Conservation (phyloP, 2,888 invertebrate genomes). For the Machimus rusticus region DNA sequence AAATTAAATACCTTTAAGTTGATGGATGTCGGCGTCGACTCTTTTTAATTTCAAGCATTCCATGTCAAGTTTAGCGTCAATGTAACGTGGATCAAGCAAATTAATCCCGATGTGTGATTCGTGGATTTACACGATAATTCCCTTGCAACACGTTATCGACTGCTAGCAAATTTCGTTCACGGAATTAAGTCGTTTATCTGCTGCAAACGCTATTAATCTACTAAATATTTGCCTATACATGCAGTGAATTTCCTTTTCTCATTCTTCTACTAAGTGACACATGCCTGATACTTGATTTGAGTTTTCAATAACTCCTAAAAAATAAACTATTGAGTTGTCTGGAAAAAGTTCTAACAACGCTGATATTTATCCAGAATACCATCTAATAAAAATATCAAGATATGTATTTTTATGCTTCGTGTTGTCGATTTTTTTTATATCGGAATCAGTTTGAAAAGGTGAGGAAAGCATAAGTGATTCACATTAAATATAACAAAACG, state of each 20-base stretch:
- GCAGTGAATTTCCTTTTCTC: not conserved
- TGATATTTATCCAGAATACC: not conserved
- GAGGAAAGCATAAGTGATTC: not conserved
- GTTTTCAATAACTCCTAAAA: not conserved
- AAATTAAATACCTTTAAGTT: not conserved
- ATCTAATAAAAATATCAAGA: not conserved
- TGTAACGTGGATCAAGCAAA: not conserved
- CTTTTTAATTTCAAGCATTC: not conserved
- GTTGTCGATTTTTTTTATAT: not conserved
- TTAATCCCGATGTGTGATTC: not conserved
- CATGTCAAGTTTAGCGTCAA: not conserved
- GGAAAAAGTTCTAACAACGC: too few relatives aligned
- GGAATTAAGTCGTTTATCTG: not conserved
- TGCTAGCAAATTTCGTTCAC: not conserved
- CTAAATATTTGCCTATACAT: not conserved
- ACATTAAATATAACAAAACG: not conserved
- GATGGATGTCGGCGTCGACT: not conserved
- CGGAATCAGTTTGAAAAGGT: not conserved
- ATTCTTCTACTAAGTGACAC: not conserved
- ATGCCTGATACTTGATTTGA: too few relatives aligned
- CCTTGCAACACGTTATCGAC: not conserved
- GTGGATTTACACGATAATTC: not conserved
- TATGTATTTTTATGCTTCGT: too few relatives aligned
- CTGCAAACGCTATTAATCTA: not conserved
- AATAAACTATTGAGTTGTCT: not conserved